Base-by-base conservation (phyloP, 2,113 vertebrate species). In the Copsychus sechellarum region DNA sequence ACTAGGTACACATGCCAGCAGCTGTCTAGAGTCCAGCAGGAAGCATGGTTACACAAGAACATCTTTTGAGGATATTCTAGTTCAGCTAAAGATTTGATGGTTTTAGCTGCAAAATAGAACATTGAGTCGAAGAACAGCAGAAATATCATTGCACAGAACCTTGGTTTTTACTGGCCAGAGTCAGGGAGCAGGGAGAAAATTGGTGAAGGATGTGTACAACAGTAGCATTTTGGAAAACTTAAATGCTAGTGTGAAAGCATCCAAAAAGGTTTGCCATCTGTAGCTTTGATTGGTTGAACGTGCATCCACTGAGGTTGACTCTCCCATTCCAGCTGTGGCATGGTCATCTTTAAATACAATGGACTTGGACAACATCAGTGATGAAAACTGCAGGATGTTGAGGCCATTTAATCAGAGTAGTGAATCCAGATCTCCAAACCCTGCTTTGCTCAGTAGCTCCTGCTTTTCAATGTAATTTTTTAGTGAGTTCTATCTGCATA, bases 81-180 rank as follows among this genome's bases (percentile, higher is more conserved):
- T 64, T 81, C 28, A 70, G 33, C 24, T 22, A 45, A 58, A 11
- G 22, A 38, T 58, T 62, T 79, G 65, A 5, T 43, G 14, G 11
- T 40, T 92, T 58, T 58, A 61, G 8, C 12, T 72, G 43, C 10
- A 50, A 57, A 76, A 40, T 7, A 29, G 42, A 84, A 33, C 5
- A 11, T 0, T 13, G 23, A 79, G 15, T 64, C 54, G 25, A 67
- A 83, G 36, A 65, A 6, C 9, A 80, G 53, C 24, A 64, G 22
- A 80, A 95, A 28, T 28, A 31, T 3, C 10, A 40, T 29, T 56
- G 10, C 20, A 26, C 5, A 43, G 33, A 69, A 45, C 20, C 8
- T 42, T 48, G 16, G 4, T 58, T 9, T 33, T 25, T 22, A 10
- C 15, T 14, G 7, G 0, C 1, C 1, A 2, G 12, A 40, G 4